Base-by-base conservation (phyloP, 2,888 invertebrate genomes). In the Ophion ventricosus region DNA sequence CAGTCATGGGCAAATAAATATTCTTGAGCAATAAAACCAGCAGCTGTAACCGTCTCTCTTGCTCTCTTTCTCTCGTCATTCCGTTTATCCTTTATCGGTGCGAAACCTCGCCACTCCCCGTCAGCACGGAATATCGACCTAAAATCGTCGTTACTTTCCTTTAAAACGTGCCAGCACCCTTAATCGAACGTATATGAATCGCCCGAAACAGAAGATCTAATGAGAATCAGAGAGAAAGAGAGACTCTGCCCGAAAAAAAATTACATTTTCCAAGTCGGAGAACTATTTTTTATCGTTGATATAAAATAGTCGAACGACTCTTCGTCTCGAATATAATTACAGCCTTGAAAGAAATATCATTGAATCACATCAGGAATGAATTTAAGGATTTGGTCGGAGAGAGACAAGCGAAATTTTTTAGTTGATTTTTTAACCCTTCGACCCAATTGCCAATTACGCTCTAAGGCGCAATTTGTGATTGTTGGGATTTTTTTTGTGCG, bases 401-500 rank as follows among this genome's bases (percentile, higher is more conserved):
- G 35, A 35, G 66, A 59, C 26, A 56, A 69, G 56, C 35, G 56
- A 26, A 64, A 79, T 57, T 59, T 57, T 59, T 29, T 25, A 43
- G 40, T 75, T 57, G 20, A 80, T 29, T 81, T 82, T 82, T 78
- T 82, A 82, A 84, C 85, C 79, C 35, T 64, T 73, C 57, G 66
- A 74, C 76, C 61, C 67, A 77, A 78, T 78, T 78, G 66, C 61
- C 40, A 72, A 83, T 91, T 89, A 91, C 88, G 92, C 90, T 88
- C 91, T 88, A 64, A 91, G 86, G 82, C 90, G 91, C 85, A 93
- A 85, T 89, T 91, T 90, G 75, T 92, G 88, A 86, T 89, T 89
- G 87, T 90, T 91, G 93, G 94, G 91, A 90, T 96, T 96, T 92
- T 95, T 96, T 76, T 95, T 95, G 94, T 98, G 98, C 74, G 97